Evolutionary conservation across 2,113 vertebrate species (phyloP).

Genomic region (Menura novaehollandiae): DNA sequence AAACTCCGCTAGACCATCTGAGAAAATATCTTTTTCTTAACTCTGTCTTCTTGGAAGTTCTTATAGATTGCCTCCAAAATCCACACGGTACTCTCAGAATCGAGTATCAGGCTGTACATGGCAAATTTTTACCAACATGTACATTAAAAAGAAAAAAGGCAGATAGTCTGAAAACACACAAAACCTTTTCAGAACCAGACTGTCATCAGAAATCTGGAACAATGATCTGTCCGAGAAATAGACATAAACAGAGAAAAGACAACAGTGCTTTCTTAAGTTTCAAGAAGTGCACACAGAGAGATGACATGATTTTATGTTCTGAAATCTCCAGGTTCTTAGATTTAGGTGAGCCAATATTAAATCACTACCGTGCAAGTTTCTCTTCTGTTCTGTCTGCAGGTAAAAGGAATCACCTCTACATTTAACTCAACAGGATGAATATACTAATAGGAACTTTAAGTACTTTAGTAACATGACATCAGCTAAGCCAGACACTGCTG

Average conservation of each 20-base stretch:
- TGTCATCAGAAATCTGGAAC: background rate
- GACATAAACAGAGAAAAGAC: background rate
- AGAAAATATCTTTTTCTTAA: background rate
- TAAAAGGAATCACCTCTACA: background rate
- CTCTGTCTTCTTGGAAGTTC: background rate
- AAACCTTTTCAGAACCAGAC: background rate
- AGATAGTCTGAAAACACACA: background rate
- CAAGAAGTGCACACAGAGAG: background rate
- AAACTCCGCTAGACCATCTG: background rate
- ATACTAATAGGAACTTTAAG: background rate
- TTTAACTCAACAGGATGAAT: background rate
- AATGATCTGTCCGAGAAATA: background rate
- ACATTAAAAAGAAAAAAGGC: background rate
- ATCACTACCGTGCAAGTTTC: background rate
- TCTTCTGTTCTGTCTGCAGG: background rate
- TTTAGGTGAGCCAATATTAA: background rate
- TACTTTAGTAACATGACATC: background rate
- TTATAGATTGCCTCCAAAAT: background rate
- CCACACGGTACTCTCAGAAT: background rate
- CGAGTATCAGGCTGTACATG: background rate
- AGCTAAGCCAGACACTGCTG: background rate
- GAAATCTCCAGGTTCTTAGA: background rate
- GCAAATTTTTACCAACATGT: background rate
- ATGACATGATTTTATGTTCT: background rate
- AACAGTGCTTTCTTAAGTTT: background rate